A percentile compares a stretch with the other conserved stretches of the same genome.
phyloP scores from a whole-genome alignment of 2,888 invertebrate species.

The Sabatieria punctata region DNA sequence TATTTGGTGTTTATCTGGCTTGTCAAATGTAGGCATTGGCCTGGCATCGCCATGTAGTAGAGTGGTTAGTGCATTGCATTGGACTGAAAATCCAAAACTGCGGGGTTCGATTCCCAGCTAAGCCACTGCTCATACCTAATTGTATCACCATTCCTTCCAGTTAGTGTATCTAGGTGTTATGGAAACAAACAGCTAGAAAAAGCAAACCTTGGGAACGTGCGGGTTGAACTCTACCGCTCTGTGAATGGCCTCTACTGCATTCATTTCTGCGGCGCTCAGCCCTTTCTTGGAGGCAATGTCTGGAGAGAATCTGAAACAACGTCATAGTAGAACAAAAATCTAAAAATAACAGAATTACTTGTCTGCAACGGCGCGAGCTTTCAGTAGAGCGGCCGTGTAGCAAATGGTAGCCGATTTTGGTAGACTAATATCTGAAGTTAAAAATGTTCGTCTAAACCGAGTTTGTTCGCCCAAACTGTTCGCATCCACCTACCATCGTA shows the following conservation, averaged over 20 bases:
- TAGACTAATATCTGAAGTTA: constrained; percentile 55
- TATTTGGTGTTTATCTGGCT: too few relatives aligned
- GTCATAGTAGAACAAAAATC: constrained; percentile 10
- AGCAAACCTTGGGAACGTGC: constrained; percentile 70
- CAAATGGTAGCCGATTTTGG: constrained; percentile 87
- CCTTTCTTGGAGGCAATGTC: constrained; percentile 67
- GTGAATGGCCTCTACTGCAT: constrained; percentile 81
- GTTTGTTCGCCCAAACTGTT: too few relatives aligned
- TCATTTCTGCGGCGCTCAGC: constrained; percentile 66
- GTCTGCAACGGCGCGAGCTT: constrained; percentile 49
- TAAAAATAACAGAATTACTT: constrained; percentile 16
- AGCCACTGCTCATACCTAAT: too few relatives aligned
- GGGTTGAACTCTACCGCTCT: constrained; percentile 94
- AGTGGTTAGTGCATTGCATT: too few relatives aligned
- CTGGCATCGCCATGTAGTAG: too few relatives aligned
- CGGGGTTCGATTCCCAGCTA: too few relatives aligned
- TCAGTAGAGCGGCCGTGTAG: constrained; percentile 81
- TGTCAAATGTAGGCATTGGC: too few relatives aligned
- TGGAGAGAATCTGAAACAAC: constrained; percentile 51
- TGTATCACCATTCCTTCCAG: too few relatives aligned
- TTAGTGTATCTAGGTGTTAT: too few relatives aligned
- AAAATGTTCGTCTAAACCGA: constrained; percentile 2
- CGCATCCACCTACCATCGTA: constrained; percentile 65
- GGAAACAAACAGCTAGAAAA: too few relatives aligned
- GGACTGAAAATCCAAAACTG: too few relatives aligned